Conservation (phyloP, 2,888 invertebrate genomes). For the Standfussiana lucernea region DNA sequence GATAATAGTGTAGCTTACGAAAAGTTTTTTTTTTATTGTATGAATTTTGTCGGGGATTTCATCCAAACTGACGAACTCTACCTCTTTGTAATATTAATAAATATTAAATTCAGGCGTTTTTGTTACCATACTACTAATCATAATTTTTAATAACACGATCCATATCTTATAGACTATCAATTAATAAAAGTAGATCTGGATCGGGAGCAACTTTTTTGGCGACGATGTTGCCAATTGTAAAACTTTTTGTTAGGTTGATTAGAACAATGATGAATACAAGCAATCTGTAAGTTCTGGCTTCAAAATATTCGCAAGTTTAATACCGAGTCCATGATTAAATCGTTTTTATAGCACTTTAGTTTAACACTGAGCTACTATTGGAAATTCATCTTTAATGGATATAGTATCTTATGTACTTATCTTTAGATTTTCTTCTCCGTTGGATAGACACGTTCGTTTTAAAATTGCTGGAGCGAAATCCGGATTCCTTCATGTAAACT, state of each 20-base stretch:
- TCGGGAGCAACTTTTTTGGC: conserved; percentile 42
- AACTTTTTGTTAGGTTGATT: conserved; percentile 61
- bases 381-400: conserved; percentile 3
- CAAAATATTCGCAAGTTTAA: conserved; percentile 69
- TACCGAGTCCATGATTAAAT: conserved; percentile 80
- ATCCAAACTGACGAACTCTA: not conserved
- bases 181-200: conserved; percentile 49
- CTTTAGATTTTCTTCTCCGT: conserved; percentile 6
- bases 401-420: conserved; percentile 1
- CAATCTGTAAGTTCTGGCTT: conserved; percentile 66
- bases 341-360: conserved; percentile 77
- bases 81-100: not conserved
- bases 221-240: conserved; percentile 52
- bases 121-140: conserved; percentile 33
- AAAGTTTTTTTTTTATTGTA: not conserved
- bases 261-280: conserved; percentile 71
- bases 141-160: conserved; percentile 60
- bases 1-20: not conserved
- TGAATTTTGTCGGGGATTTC: no score
- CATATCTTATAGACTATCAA: conserved; percentile 48
- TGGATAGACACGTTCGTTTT: conserved; percentile 13
- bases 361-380: conserved; percentile 14
- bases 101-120: conserved; percentile 7
- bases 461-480: conserved; percentile 32
- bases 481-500: conserved; percentile 36